Conservation (phyloP, 2,113 vertebrate genomes). For the Trinectes maculatus region DNA sequence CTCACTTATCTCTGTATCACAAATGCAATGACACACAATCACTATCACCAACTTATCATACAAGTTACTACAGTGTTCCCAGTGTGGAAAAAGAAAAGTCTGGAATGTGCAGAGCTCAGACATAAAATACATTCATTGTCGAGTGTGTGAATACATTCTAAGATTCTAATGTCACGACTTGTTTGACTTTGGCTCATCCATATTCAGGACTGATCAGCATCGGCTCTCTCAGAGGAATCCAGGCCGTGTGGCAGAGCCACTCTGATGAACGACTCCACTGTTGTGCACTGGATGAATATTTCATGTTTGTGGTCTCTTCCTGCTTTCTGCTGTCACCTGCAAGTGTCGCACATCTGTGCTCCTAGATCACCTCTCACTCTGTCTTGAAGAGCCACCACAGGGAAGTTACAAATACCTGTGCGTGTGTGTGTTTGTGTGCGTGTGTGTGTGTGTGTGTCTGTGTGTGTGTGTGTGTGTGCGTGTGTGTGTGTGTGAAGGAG, state of each 20-base stretch:
- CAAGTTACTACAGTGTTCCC: neutral
- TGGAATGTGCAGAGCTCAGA: slow-evolving; percentile 11
- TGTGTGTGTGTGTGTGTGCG: too few species aligned
- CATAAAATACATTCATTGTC: slow-evolving; percentile 44
- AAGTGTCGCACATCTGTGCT: neutral
- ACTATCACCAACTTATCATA: neutral
- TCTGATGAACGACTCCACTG: slow-evolving; percentile 22
- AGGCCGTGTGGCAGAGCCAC: slow-evolving; percentile 13
- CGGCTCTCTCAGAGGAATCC: slow-evolving; percentile 41
- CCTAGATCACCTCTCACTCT: too few species aligned
- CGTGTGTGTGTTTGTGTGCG: too few species aligned
- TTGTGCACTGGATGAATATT: slow-evolving; percentile 57
- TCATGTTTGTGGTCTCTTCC: slow-evolving; percentile 36
- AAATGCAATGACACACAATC: too few species aligned
- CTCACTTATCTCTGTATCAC: too few species aligned
- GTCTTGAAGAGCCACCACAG: too few species aligned
- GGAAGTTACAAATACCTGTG: neutral
- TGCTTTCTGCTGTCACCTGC: neutral
- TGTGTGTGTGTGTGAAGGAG: too few species aligned
- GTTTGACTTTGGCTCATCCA: slow-evolving; percentile 55
- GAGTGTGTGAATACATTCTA: slow-evolving; percentile 21
- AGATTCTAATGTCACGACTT: slow-evolving; percentile 44
- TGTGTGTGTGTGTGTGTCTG: too few species aligned
- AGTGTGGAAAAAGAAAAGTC: neutral
- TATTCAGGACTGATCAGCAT: slow-evolving; percentile 49